These are phyloP conservation scores for Diacarnus erythraeanus DNA, from an alignment of 37 sponge, comb jelly and placozoan genomes.

Conservation along the genomic window DNA sequence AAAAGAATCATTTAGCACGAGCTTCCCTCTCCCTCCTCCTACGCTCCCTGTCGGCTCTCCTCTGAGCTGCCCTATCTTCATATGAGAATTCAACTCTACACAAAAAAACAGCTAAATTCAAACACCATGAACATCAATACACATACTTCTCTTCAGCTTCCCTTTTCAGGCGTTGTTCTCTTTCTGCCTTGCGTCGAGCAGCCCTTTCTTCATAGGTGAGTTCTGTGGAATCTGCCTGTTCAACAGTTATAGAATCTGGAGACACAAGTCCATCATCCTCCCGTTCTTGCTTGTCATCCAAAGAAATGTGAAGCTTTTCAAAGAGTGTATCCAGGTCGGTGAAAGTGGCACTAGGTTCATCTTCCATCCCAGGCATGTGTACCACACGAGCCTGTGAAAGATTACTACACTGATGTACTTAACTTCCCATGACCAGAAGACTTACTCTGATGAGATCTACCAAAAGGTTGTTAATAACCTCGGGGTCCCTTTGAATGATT, in stretches of 20 bases:
- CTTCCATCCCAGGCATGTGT: slow-evolving; percentile 76
- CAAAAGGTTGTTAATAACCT: slow-evolving; percentile 34
- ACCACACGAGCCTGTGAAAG: slow-evolving; percentile 65
- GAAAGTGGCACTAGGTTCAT: slow-evolving; percentile 64
- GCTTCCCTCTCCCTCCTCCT: slow-evolving; percentile 58
- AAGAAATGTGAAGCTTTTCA: slow-evolving; percentile 32
- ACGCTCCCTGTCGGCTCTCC: slow-evolving; percentile 72
- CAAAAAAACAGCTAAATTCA: not conserved
- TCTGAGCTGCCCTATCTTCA: slow-evolving; percentile 65
- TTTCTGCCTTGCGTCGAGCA: slow-evolving; percentile 39
- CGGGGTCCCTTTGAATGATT: slow-evolving; percentile 36
- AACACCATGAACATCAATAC: not conserved
- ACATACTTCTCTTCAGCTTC: slow-evolving; percentile 11
- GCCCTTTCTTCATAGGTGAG: slow-evolving; percentile 64
- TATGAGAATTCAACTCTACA: slow-evolving; percentile 28
- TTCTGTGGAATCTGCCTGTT: not conserved
- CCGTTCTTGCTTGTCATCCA: not conserved
- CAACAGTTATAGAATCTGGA: not conserved
- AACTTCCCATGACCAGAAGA: not conserved
- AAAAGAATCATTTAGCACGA: slow-evolving; percentile 21
- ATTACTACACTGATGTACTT: not conserved
- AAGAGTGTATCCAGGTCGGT: slow-evolving; percentile 51
- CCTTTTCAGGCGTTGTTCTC: slow-evolving; percentile 47
- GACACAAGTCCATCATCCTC: not conserved
- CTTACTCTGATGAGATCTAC: slow-evolving; percentile 75